phyloP scores from a whole-genome alignment of 2,113 vertebrate species.

The Paracyprichromis sp. region DNA sequence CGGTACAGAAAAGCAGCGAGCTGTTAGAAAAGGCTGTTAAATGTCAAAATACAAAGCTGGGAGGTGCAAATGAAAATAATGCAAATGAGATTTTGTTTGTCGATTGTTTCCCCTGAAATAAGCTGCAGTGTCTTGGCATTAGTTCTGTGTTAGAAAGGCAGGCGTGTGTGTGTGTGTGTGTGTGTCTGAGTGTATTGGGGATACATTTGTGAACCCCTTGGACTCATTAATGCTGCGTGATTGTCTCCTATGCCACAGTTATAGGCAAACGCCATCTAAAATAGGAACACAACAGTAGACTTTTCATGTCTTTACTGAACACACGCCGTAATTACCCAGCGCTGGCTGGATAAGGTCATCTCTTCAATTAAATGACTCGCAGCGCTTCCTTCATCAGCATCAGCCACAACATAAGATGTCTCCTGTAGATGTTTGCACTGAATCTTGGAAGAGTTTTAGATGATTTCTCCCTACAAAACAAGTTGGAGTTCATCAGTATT shows the following conservation, averaged over 20 bases:
- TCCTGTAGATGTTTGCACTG: not conserved
- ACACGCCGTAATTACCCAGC: not conserved
- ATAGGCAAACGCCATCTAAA: not conserved
- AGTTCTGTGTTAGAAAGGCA: not conserved
- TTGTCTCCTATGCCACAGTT: not conserved
- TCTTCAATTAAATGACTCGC: not conserved
- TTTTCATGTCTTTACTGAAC: not conserved
- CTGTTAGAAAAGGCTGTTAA: not conserved
- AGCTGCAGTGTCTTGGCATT: not conserved
- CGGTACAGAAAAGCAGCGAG: not conserved
- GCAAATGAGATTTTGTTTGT: not conserved
- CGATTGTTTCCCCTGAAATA: not conserved
- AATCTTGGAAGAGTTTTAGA: not conserved
- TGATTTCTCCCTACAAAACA: not conserved
- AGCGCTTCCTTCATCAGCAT: not conserved
- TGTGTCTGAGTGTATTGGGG: not conserved
- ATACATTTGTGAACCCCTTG: not conserved
- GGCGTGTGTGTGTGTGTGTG: not conserved
- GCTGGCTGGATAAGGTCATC: not conserved
- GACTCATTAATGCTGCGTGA: not conserved
- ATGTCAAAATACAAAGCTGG: not conserved
- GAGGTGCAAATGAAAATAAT: constrained; percentile 6
- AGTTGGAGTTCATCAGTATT: not conserved
- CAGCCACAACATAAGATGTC: not conserved
- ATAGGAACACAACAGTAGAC: not conserved